Conservation (phyloP, 1,140 invertebrate genomes). For the Drosophila biarmipes region DNA sequence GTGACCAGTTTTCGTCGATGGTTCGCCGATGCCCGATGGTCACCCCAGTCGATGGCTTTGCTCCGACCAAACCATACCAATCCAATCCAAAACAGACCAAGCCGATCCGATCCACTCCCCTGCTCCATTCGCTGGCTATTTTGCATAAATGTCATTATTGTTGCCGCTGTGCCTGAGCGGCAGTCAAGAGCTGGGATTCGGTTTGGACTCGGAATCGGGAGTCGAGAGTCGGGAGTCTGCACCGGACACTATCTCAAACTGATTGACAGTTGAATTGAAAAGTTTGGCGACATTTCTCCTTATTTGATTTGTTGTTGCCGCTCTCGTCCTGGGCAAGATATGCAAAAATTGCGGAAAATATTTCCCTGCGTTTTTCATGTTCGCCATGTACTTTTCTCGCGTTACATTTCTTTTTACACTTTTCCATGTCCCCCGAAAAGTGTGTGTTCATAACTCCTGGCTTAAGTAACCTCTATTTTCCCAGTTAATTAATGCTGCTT, state of each 20-base stretch:
- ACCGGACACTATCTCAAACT: constrained; percentile 79
- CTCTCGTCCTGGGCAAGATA: constrained; percentile 54
- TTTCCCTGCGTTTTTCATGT: constrained; percentile 45
- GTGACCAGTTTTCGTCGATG: constrained; percentile 69
- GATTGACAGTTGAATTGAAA: constrained; percentile 83
- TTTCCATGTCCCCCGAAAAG: background rate
- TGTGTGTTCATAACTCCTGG: constrained; percentile 63
- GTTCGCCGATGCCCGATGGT: constrained; percentile 43
- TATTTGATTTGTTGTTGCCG: constrained; percentile 77
- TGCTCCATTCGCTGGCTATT: constrained; percentile 41
- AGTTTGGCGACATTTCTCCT: constrained; percentile 83
- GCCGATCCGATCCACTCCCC: constrained; percentile 13
- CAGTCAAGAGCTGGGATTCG: constrained; percentile 11
- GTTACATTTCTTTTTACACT: constrained; percentile 46
- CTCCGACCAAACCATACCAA: background rate
- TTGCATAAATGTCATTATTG: constrained; percentile 83
- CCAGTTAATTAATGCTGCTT: constrained; percentile 13
- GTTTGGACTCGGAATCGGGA: constrained; percentile 1
- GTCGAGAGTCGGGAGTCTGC: constrained; percentile 37
- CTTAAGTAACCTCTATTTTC: background rate
- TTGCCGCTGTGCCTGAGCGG: constrained; percentile 58
- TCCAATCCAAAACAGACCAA: constrained; percentile 7
- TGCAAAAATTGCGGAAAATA: constrained; percentile 76
- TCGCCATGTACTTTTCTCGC: constrained; percentile 39
- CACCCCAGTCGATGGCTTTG: constrained; percentile 29